Conservation (phyloP, 1,140 invertebrate species). For the Galleria mellonella region DNA sequence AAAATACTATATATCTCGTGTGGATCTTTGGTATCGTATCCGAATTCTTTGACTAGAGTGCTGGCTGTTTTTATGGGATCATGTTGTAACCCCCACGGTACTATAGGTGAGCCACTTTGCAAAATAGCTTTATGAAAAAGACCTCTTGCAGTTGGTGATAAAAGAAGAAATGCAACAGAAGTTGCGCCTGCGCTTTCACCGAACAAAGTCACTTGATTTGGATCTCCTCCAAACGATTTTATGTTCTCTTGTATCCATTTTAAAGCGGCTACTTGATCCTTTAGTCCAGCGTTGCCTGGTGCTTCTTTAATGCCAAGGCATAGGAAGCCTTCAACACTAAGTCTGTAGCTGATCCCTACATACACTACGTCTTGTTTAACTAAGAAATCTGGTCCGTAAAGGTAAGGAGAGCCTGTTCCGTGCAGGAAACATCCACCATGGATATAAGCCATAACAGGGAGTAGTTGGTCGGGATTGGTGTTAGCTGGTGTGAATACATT, state of each 20-base stretch:
- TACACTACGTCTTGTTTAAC: constrained; percentile 78
- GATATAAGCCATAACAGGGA: constrained; percentile 80
- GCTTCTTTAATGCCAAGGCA: constrained; percentile 75
- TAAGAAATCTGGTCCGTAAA: constrained; percentile 78
- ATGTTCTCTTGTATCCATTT: constrained; percentile 77
- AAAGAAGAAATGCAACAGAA: constrained; percentile 53
- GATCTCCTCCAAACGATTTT: constrained; percentile 62
- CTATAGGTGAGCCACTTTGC: constrained; percentile 82
- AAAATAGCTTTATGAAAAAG: constrained; percentile 71
- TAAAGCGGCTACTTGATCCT: constrained; percentile 76
- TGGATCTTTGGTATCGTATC: constrained; percentile 45
- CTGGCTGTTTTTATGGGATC: constrained; percentile 56
- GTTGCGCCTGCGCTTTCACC: constrained; percentile 68
- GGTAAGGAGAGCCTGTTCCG: constrained; percentile 70
- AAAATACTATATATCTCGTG: constrained; percentile 50
- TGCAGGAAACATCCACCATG: constrained; percentile 78
- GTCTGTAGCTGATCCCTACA: constrained; percentile 81
- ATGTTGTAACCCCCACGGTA: constrained; percentile 75
- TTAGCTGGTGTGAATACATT: constrained; percentile 84
- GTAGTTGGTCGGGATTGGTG: constrained; percentile 6
- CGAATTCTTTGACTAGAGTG: constrained; percentile 48
- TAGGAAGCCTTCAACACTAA: constrained; percentile 80
- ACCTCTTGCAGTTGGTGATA: constrained; percentile 50
- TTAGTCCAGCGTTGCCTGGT: constrained; percentile 76
- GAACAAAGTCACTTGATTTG: constrained; percentile 60